Evolutionary conservation across 2,888 invertebrate genomes (phyloP).

Genomic region (Drosophila longiperda): DNA sequence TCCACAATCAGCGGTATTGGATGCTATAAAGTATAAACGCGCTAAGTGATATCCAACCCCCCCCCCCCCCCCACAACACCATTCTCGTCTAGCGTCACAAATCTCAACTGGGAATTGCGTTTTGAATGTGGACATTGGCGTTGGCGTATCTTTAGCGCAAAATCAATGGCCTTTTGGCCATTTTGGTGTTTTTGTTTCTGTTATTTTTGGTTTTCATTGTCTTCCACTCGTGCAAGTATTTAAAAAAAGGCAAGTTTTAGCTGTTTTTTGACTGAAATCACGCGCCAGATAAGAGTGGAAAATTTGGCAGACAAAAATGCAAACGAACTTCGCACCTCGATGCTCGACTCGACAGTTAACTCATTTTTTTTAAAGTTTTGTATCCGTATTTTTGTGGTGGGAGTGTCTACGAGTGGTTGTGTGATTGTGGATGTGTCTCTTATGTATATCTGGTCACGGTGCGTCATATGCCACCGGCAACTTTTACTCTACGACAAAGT

Average conservation of each 20-base stretch:
- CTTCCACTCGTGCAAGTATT: constrained; percentile 4
- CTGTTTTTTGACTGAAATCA: constrained; percentile 69
- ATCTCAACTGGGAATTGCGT: constrained; percentile 23
- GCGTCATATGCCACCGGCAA: constrained; percentile 43
- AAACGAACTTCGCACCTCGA: constrained; percentile 16
- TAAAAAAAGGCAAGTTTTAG: constrained; percentile 52
- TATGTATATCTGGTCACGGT: constrained; percentile 1
- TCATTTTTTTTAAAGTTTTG: background rate
- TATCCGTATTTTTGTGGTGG: background rate
- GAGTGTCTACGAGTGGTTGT: background rate
- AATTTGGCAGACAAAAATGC: constrained; percentile 49
- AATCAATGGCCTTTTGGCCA: constrained; percentile 37
- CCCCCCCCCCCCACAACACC: background rate
- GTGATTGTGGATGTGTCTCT: background rate
- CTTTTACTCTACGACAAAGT: constrained; percentile 38
- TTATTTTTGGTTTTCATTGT: background rate
- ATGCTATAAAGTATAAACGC: background rate
- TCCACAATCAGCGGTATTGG: background rate
- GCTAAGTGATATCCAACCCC: background rate
- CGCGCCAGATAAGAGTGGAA: constrained; percentile 65
- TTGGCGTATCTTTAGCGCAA: constrained; percentile 18
- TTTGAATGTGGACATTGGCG: constrained; percentile 32
- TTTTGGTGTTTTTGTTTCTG: background rate
- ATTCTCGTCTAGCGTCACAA: background rate
- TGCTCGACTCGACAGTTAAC: background rate